Evolutionary conservation across 37 sponge, comb jelly and placozoan species (phyloP).

Genomic region (Cladorhizidae sp.): DNA sequence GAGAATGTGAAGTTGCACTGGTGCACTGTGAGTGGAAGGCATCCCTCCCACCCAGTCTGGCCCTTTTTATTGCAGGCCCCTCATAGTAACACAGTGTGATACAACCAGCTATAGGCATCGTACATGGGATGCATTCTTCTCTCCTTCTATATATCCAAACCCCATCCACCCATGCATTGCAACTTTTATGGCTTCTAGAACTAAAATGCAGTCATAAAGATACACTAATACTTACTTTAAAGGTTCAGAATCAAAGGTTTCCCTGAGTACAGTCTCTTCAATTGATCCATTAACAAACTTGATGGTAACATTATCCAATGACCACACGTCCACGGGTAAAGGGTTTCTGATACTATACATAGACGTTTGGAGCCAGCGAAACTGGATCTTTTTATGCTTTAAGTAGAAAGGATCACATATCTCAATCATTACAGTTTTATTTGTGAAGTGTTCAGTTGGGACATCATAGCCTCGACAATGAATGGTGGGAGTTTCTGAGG

Average conservation of each 20-base stretch:
- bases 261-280: background rate
- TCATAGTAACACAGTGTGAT: too few relatives aligned
- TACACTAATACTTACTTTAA: slow-evolving; percentile 16
- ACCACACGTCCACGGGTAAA: slow-evolving; percentile 1
- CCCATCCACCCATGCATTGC: too few relatives aligned
- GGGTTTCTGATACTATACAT: background rate
- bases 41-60: too few relatives aligned
- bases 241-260: background rate
- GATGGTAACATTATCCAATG: background rate
- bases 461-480: background rate
- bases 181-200: too few relatives aligned
- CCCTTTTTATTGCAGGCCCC: too few relatives aligned
- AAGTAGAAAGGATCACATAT: background rate
- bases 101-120: too few relatives aligned
- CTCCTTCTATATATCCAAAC: too few relatives aligned
- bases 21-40: too few relatives aligned
- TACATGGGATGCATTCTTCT: too few relatives aligned
- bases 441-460: background rate
- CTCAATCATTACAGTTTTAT: background rate
- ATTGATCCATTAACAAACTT: background rate
- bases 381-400: background rate
- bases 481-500: background rate
- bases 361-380: slow-evolving; percentile 7
- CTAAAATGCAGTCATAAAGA: too few relatives aligned
- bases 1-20: too few relatives aligned